phyloP scores from a whole-genome alignment of 2,797 vertebrate species.

The Halcyon badia region DNA sequence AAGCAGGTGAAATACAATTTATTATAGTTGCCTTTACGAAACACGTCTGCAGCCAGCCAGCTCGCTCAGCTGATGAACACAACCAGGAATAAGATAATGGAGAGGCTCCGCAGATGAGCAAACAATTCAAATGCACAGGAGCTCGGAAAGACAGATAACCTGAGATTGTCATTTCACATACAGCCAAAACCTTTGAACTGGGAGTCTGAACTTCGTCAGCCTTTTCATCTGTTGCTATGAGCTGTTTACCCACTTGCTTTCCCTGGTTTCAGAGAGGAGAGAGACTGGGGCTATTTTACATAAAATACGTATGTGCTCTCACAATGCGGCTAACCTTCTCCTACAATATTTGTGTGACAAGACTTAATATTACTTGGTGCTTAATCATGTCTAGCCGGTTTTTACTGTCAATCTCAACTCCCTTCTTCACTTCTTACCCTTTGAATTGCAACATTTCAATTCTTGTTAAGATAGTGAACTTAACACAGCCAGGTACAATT shows the following conservation, averaged over 20 bases:
- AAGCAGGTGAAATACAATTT: not conserved
- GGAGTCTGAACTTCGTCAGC: slow-evolving; percentile 10
- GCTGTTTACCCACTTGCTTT: not conserved
- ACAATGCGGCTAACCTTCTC: not conserved
- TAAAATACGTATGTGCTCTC: not conserved
- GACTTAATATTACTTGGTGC: slow-evolving; percentile 12
- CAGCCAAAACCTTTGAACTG: slow-evolving; percentile 41
- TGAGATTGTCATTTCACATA: slow-evolving; percentile 1
- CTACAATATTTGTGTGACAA: not conserved
- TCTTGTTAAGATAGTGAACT: slow-evolving; percentile 32
- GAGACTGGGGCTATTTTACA: slow-evolving; percentile 16
- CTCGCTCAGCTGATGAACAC: slow-evolving; percentile 5
- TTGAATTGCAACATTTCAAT: slow-evolving; percentile 20
- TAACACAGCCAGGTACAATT: not conserved
- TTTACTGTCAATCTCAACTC: slow-evolving; percentile 44
- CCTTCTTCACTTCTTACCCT: slow-evolving; percentile 19
- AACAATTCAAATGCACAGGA: not conserved
- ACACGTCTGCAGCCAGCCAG: not conserved
- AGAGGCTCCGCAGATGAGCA: not conserved
- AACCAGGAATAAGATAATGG: slow-evolving; percentile 49
- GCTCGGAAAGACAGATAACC: slow-evolving; percentile 48
- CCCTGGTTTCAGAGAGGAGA: not conserved
- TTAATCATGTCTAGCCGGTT: slow-evolving; percentile 59
- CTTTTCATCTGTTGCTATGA: slow-evolving; percentile 44
- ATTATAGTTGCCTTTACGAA: not conserved